Conservation (phyloP, 2,888 invertebrate genomes). For the Sepiola atlantica region DNA sequence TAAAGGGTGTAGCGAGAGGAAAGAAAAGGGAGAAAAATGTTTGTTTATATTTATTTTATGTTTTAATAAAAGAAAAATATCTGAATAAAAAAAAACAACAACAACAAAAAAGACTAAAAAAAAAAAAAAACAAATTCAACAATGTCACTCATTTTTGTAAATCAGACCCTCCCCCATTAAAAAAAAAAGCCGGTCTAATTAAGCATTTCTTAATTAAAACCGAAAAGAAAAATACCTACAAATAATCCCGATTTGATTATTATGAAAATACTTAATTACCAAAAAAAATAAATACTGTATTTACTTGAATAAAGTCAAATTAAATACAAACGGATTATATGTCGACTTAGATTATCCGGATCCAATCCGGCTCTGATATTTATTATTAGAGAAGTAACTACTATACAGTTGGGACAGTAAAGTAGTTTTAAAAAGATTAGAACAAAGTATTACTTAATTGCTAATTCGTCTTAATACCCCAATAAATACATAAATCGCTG, state of each 20-base stretch:
- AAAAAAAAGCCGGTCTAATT: background rate
- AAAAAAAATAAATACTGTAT: background rate
- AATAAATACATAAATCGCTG: no score
- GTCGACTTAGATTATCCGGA: background rate
- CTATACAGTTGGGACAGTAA: background rate
- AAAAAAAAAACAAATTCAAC: background rate
- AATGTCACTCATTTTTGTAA: background rate
- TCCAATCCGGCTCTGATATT: background rate
- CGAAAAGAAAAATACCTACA: background rate
- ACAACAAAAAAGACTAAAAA: background rate
- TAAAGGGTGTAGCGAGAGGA: background rate
- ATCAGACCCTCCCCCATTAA: background rate
- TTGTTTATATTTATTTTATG: background rate
- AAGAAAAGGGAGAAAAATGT: background rate
- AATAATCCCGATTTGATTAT: slow-evolving; percentile 32
- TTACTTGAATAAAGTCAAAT: background rate
- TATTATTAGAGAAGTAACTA: background rate
- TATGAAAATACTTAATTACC: background rate
- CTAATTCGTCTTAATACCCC: background rate
- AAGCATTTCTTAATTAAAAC: background rate
- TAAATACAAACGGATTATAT: background rate
- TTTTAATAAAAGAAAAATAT: background rate
- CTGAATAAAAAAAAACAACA: no score
- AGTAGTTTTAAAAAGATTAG: background rate
- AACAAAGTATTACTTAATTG: background rate